These are phyloP conservation scores for Crocuta crocuta DNA, from an alignment of 2,113 vertebrate species.

Conservation along the genomic window DNA sequence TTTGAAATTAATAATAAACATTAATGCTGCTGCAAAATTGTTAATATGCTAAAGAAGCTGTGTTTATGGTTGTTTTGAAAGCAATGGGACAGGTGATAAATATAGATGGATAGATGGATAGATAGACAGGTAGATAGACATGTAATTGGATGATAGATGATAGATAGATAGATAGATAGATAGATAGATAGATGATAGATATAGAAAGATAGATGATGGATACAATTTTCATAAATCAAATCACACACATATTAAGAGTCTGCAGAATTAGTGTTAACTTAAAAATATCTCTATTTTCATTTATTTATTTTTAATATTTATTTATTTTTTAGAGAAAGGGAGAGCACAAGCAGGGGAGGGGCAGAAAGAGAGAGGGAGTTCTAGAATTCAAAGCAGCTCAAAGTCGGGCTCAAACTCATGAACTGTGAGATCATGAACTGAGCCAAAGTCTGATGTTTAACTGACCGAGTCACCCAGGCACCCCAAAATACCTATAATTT, in stretches of 20 bases:
- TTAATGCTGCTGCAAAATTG: background rate
- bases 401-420: no score
- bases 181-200: background rate
- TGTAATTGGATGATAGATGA: background rate
- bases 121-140: background rate
- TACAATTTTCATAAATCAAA: conserved; percentile 27
- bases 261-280: background rate
- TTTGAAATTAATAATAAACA: background rate
- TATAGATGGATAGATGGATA: background rate
- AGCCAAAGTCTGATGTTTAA: no score
- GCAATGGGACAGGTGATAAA: background rate
- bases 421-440: no score
- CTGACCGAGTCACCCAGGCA: no score
- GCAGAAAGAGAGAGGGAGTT: no score
- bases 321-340: no score
- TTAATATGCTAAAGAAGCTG: background rate
- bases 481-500: background rate
- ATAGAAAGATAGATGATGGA: background rate
- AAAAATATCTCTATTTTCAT: background rate
- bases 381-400: no score
- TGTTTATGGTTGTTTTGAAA: background rate
- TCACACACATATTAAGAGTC: background rate
- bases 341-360: no score
- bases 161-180: background rate
- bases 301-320: no score